Evolutionary conservation across 2,888 invertebrate species (phyloP).

Genomic region (Sinohyriopsis cumingii): DNA sequence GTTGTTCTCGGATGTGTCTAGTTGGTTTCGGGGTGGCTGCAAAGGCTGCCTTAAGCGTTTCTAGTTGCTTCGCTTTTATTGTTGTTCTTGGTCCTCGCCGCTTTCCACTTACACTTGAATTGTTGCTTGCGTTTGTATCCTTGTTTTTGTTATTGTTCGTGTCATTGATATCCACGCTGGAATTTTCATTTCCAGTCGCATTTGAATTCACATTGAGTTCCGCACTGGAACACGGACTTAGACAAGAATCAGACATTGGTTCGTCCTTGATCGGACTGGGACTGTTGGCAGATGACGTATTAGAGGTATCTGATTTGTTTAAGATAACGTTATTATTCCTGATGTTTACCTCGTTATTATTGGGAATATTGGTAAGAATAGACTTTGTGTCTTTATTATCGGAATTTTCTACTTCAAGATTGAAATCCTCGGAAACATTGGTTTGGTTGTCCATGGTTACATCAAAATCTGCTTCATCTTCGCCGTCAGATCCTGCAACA

Average conservation of each 20-base stretch:
- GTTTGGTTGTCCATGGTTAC: conserved; percentile 34
- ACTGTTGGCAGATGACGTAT: conserved; percentile 1
- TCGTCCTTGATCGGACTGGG: conserved; percentile 9
- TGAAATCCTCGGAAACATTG: conserved; percentile 29
- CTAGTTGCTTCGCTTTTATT: conserved; percentile 99
- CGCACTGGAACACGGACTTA: conserved; percentile 7
- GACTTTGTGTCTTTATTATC: conserved; percentile 12
- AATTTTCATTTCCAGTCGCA: conserved; percentile 29
- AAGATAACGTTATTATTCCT: not conserved
- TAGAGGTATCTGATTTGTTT: conserved; percentile 3
- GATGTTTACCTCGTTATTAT: conserved; percentile 4
- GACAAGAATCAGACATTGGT: conserved; percentile 10
- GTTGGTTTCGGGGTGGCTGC: conserved; percentile 99
- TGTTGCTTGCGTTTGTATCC: conserved; percentile 74
- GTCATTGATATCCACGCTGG: conserved; percentile 37
- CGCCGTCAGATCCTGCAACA: conserved; percentile 30
- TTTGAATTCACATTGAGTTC: conserved; percentile 3
- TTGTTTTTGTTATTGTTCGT: conserved; percentile 69
- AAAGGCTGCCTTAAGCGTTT: conserved; percentile 98
- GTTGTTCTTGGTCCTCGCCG: conserved; percentile 95
- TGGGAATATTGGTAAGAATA: conserved; percentile 14
- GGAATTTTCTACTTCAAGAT: conserved; percentile 8
- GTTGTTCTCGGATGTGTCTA: conserved; percentile 97
- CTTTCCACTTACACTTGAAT: conserved; percentile 64
- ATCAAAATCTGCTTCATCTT: conserved; percentile 36